Percentiles rank a stretch among this genome's conserved stretches.
phyloP scores from a whole-genome alignment of 2,113 vertebrate genomes.

The Orcinus orca region DNA sequence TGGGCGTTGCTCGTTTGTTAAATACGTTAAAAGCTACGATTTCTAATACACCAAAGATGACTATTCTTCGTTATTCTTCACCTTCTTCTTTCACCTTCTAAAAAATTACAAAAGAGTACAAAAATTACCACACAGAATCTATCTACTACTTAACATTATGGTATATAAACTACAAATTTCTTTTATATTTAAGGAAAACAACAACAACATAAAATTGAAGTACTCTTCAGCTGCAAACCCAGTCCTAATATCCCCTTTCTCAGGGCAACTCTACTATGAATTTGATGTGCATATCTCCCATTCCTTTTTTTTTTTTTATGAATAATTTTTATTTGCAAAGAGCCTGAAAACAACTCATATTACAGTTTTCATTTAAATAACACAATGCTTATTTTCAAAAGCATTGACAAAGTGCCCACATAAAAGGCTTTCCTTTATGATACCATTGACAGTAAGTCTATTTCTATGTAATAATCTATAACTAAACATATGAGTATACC shows the following conservation, averaged over 20 bases:
- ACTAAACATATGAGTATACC: constrained; percentile 28
- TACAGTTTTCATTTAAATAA: constrained; percentile 26
- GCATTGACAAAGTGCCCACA: not conserved
- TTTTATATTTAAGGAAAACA: not conserved
- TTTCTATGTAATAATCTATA: constrained; percentile 45
- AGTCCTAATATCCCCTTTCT: not conserved
- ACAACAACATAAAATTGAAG: not conserved
- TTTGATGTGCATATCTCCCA: not conserved
- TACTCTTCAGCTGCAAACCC: not conserved
- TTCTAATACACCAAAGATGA: not conserved
- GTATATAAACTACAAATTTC: not conserved
- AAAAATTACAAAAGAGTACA: not conserved
- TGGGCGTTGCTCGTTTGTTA: not conserved
- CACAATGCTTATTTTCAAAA: constrained; percentile 30
- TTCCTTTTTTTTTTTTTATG: not conserved
- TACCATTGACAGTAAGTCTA: not conserved
- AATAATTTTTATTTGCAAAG: constrained; percentile 22
- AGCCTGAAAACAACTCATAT: not conserved
- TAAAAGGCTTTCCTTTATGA: constrained; percentile 28
- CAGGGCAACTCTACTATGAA: not conserved
- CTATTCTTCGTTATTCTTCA: not conserved
- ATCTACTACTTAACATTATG: not conserved
- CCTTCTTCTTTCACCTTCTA: not conserved
- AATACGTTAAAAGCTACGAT: not conserved
- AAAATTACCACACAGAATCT: not conserved